A percentile compares a stretch with the other conserved stretches of the same genome.
These are phyloP conservation scores for Sphenodon punctatus DNA, from an alignment of 2,797 vertebrate species.

Conservation along the genomic window DNA sequence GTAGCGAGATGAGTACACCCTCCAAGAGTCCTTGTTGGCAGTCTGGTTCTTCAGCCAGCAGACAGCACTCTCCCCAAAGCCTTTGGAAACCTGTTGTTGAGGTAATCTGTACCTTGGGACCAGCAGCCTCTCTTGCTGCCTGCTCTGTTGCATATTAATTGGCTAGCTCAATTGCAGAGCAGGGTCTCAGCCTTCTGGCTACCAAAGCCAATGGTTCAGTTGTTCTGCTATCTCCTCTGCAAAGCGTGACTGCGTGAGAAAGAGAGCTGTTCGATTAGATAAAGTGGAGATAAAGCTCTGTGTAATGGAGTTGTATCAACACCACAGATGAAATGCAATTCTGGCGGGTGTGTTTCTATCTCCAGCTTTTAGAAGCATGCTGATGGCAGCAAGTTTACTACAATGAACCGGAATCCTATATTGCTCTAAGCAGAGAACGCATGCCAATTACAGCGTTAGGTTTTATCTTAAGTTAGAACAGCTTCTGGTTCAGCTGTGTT, in stretches of 20 bases:
- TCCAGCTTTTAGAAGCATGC: too few relatives aligned
- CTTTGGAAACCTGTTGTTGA: neutral
- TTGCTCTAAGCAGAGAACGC: too few relatives aligned
- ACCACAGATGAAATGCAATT: too few relatives aligned
- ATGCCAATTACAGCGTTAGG: too few relatives aligned
- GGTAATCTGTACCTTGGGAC: neutral
- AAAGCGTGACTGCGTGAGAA: neutral
- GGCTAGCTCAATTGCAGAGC: neutral
- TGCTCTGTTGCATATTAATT: neutral
- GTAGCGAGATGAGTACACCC: neutral
- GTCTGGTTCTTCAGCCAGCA: neutral
- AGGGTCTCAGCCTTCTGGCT: neutral
- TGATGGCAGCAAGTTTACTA: too few relatives aligned
- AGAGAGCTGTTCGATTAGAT: neutral
- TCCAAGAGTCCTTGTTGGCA: neutral
- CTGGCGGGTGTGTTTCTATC: too few relatives aligned
- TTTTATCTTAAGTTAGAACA: too few relatives aligned
- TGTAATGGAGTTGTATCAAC: too few relatives aligned
- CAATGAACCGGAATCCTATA: too few relatives aligned
- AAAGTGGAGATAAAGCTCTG: neutral
- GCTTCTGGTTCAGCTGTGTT: too few relatives aligned
- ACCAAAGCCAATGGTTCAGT: neutral
- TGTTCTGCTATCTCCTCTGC: neutral
- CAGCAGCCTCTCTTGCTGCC: neutral
- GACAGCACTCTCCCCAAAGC: too few relatives aligned